Conservation (phyloP, 2,797 vertebrate genomes). For the Nyctibius grandis region DNA sequence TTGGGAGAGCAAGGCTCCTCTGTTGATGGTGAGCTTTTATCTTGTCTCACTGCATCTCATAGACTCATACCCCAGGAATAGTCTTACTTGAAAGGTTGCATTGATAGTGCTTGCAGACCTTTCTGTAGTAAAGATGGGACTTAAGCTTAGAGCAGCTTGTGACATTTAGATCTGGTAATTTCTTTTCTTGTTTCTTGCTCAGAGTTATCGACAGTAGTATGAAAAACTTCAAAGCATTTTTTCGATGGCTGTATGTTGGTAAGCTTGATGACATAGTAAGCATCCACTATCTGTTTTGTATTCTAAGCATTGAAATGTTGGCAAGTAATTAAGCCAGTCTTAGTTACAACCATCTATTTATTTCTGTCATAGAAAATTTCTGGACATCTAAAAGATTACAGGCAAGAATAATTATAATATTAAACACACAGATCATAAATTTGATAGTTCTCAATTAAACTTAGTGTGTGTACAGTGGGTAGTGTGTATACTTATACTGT, state of each 20-base stretch:
- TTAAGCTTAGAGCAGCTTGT: background rate
- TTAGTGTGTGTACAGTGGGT: background rate
- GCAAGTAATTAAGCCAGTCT: background rate
- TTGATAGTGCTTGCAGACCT: background rate
- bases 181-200: constrained; percentile 43
- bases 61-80: background rate
- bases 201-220: constrained; percentile 99
- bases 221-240: constrained; percentile 99
- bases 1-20: background rate
- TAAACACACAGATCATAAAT: background rate
- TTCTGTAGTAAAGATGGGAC: background rate
- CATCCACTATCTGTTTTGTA: background rate
- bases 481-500: background rate
- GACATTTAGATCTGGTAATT: background rate
- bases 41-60: background rate
- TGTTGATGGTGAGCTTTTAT: background rate
- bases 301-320: background rate
- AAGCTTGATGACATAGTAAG: constrained; percentile 66
- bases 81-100: background rate
- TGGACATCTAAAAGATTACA: background rate
- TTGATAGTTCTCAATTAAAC: background rate
- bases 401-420: background rate
- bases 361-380: background rate
- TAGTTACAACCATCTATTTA: background rate
- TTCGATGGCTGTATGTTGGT: constrained; percentile 98